Conservation (phyloP, 1,140 invertebrate species). For the Aporrectodea caliginosa region DNA sequence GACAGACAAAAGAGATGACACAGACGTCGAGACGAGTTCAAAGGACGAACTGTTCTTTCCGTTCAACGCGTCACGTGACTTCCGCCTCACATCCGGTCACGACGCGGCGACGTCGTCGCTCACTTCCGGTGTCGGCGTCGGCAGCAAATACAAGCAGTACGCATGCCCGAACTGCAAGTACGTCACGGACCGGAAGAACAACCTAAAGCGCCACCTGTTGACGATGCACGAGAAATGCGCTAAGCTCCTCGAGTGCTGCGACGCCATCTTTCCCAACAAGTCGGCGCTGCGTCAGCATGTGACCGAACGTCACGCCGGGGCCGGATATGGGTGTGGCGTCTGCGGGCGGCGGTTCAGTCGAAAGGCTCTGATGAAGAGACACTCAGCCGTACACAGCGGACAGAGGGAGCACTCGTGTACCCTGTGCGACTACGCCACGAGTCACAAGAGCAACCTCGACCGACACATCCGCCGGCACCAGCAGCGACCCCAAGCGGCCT, state of each 20-base stretch:
- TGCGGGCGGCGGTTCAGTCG: conserved; percentile 56
- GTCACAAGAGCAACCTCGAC: conserved; percentile 58
- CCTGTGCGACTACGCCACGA: conserved; percentile 57
- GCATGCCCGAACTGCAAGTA: conserved; percentile 54
- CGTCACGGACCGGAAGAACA: conserved; percentile 57
- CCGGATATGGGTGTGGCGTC: conserved; percentile 54
- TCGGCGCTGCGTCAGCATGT: conserved; percentile 55
- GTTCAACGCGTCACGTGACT: background rate
- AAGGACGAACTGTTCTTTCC: no score
- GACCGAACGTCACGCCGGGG: conserved; percentile 48
- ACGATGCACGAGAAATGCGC: conserved; percentile 57
- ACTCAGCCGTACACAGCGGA: conserved; percentile 56
- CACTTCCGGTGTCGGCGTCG: background rate
- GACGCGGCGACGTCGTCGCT: background rate
- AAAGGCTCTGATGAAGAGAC: conserved; percentile 57
- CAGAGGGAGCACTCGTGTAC: conserved; percentile 56
- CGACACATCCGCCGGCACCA: conserved; percentile 44
- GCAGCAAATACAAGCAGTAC: conserved; percentile 11
- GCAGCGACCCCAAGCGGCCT: background rate
- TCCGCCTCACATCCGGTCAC: background rate
- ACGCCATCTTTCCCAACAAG: conserved; percentile 44
- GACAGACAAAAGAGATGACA: no score
- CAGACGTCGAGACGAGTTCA: no score
- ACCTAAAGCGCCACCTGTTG: conserved; percentile 55
- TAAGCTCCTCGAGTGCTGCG: conserved; percentile 55